Conservation (phyloP, 2,113 vertebrate genomes). For the Carassius gibelio region DNA sequence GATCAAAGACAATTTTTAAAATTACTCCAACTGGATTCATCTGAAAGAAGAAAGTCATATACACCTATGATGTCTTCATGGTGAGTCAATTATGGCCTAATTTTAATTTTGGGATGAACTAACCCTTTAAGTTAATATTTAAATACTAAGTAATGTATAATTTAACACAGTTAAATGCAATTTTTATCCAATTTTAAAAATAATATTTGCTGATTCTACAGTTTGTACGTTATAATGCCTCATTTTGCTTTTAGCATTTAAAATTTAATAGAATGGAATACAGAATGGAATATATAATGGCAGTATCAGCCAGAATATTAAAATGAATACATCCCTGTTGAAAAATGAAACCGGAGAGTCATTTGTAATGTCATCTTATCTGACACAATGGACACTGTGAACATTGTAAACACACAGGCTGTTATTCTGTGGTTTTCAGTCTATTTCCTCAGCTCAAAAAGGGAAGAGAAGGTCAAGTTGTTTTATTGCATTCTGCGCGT, state of each 20-base stretch:
- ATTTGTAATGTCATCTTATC: background rate
- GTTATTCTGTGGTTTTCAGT: background rate
- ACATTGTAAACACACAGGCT: background rate
- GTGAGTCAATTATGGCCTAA: too few relatives aligned
- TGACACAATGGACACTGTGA: background rate
- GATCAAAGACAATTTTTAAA: too few relatives aligned
- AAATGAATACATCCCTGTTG: background rate
- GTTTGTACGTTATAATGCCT: background rate
- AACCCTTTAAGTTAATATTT: too few relatives aligned
- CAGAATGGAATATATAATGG: too few relatives aligned
- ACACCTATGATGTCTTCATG: too few relatives aligned
- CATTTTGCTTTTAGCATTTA: background rate
- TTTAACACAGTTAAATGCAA: background rate
- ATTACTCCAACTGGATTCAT: too few relatives aligned
- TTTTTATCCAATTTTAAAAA: background rate
- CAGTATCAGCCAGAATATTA: background rate
- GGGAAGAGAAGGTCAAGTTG: background rate
- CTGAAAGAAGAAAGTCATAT: too few relatives aligned
- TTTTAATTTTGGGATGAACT: too few relatives aligned
- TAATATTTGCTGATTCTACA: background rate
- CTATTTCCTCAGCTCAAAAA: background rate
- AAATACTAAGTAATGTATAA: too few relatives aligned
- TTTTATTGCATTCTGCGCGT: background rate
- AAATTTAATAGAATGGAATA: too few relatives aligned
- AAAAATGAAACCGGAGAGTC: background rate